Evolutionary conservation across 2,888 invertebrate genomes (phyloP), one percentile per base, ranked within the genome.

Genomic region (Scaptomyza flava): DNA sequence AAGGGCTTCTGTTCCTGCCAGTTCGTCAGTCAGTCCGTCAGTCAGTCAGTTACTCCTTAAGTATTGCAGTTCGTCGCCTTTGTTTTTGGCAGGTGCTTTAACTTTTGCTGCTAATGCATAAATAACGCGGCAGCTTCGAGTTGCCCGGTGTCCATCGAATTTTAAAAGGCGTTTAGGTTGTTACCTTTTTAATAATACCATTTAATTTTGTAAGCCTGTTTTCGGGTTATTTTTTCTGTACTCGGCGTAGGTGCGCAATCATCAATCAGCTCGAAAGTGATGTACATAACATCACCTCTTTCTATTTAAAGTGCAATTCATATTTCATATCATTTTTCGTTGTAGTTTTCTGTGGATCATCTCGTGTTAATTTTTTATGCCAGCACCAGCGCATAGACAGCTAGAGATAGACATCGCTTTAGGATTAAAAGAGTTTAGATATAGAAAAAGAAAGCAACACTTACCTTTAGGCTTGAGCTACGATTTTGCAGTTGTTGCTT

Each of bases 131-230:
- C 54, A 68, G 72, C 71, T 66, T 27, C 27, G 27, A 52, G 17
- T 41, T 23, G 56, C 34, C 52, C 48, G 70, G 62, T 71, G 67
- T 60, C 68, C 66, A 52, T 62, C 66, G 77, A 61, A 86, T 86
- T 80, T 84, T 80, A 86, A 84, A 86, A 86, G 87, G 87, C 87
- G 87, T 85, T 88, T 87, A 84, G 87, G 87, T 88, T 87, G 84
- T 87, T 85, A 87, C 89, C 84, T 85, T 85, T 85, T 88, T 84
- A 88, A 88, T 83, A 83, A 81, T 81, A 81, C 81, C 81, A 81
- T 84, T 81, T 81, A 81, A 88, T 87, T 85, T 68, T 23, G 17
- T 62, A 75, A 79, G 75, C 66, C 78, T 34, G 34, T 50, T 34
- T 47, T 31, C 12, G 8, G 4, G 11, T 36, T 72, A 1, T 17